These are phyloP conservation scores for Heteropelma amictum DNA, from an alignment of 2,888 invertebrate genomes.

Conservation along the genomic window DNA sequence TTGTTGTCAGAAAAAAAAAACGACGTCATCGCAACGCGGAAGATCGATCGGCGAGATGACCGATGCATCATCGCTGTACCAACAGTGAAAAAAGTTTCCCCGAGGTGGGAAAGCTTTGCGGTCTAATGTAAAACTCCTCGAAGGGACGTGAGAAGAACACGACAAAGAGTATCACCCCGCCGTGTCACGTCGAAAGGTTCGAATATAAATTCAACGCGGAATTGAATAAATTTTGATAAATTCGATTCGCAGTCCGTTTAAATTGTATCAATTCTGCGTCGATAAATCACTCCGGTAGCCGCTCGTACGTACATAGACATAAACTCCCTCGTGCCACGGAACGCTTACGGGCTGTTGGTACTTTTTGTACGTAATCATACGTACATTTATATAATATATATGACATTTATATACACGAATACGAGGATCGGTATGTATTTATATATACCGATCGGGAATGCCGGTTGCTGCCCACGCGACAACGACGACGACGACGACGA, in stretches of 20 bases:
- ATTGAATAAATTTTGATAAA: not conserved
- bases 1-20: too few relatives aligned
- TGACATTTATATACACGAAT: not conserved
- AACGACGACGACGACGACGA: slow-evolving; percentile 38
- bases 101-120: too few relatives aligned
- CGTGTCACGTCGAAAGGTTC: too few relatives aligned
- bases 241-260: not conserved
- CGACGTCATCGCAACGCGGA: too few relatives aligned
- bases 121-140: too few relatives aligned
- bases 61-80: too few relatives aligned
- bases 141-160: too few relatives aligned
- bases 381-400: too few relatives aligned
- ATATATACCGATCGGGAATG: slow-evolving; percentile 40
- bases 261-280: not conserved
- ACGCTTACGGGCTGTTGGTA: slow-evolving; percentile 30
- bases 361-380: slow-evolving; percentile 21
- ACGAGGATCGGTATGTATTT: not conserved
- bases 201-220: too few relatives aligned
- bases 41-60: too few relatives aligned
- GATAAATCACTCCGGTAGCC: not conserved
- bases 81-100: too few relatives aligned
- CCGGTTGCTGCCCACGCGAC: slow-evolving; percentile 58
- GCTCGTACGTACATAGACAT: not conserved
- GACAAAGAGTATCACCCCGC: too few relatives aligned
- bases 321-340: slow-evolving; percentile 29